A percentile compares a stretch with the other conserved stretches of the same genome.
These are phyloP conservation scores for Psilopogon haemacephalus DNA, from an alignment of 2,113 vertebrate genomes.

Conservation along the genomic window DNA sequence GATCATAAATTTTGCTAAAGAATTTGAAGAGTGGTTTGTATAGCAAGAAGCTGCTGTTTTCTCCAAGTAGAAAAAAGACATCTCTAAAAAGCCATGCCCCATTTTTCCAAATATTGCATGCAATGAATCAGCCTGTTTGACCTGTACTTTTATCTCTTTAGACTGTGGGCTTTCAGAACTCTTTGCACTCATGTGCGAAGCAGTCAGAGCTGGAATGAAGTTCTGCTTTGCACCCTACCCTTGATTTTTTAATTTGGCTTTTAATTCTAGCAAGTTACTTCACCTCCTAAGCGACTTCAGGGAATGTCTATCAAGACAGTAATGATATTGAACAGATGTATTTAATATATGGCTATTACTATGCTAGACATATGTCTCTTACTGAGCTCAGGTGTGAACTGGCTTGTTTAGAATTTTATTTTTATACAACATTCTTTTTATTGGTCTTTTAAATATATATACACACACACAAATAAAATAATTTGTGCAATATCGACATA, in stretches of 20 bases:
- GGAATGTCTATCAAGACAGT: background rate
- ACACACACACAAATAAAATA: background rate
- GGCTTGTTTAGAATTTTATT: background rate
- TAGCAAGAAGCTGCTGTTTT: background rate
- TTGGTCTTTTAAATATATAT: no score
- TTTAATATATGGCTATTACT: no score
- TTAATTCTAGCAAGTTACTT: background rate
- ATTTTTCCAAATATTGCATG: background rate
- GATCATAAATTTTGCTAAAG: rapidly evolving
- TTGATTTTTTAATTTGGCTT: background rate
- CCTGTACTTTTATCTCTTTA: background rate
- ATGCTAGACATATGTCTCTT: background rate
- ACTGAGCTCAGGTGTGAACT: background rate
- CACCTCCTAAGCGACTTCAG: background rate
- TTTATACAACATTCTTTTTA: background rate
- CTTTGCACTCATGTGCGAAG: background rate
- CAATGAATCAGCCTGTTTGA: background rate
- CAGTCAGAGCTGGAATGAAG: background rate
- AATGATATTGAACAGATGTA: background rate
- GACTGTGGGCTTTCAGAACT: background rate
- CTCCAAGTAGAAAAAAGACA: background rate
- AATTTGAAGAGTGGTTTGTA: background rate
- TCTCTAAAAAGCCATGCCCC: background rate
- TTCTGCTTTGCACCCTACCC: background rate
- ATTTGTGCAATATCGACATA: background rate